These are phyloP conservation scores for Dipodomys ordii DNA, from an alignment of 2,113 vertebrate genomes.

Conservation along the genomic window DNA sequence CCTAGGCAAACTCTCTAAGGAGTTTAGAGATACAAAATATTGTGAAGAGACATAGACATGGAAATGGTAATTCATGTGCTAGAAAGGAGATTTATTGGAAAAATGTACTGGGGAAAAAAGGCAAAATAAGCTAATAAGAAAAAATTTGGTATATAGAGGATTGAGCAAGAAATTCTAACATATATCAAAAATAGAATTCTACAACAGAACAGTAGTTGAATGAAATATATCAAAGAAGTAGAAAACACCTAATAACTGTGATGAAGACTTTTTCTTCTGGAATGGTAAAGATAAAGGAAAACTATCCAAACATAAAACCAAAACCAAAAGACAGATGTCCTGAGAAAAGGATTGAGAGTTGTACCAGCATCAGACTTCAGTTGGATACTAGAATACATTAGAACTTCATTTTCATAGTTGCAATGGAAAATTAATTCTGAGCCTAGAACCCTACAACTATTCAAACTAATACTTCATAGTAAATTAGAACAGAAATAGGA, in stretches of 20 bases:
- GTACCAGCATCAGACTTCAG: background rate
- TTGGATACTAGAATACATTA: background rate
- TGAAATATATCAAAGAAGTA: background rate
- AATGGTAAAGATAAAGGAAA: background rate
- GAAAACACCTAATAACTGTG: background rate
- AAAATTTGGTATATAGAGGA: background rate
- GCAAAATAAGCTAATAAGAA: background rate
- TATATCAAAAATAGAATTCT: background rate
- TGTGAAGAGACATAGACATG: background rate
- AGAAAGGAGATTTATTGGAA: background rate
- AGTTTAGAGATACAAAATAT: background rate
- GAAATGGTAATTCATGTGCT: background rate
- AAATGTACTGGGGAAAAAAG: background rate
- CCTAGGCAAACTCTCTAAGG: background rate
- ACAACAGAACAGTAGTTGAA: background rate
- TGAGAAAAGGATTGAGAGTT: background rate
- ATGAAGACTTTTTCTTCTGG: background rate
- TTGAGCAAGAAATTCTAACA: slow-evolving; percentile 12
- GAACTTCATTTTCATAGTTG: background rate
- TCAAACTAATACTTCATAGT: background rate
- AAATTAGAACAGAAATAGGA: background rate
- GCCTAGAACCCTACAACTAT: background rate
- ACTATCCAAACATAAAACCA: background rate
- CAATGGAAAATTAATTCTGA: background rate
- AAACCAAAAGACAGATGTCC: background rate